Evolutionary conservation across 2,797 vertebrate genomes (phyloP), one percentile per base, ranked within the genome.

Genomic region (Chrosomus eos): DNA sequence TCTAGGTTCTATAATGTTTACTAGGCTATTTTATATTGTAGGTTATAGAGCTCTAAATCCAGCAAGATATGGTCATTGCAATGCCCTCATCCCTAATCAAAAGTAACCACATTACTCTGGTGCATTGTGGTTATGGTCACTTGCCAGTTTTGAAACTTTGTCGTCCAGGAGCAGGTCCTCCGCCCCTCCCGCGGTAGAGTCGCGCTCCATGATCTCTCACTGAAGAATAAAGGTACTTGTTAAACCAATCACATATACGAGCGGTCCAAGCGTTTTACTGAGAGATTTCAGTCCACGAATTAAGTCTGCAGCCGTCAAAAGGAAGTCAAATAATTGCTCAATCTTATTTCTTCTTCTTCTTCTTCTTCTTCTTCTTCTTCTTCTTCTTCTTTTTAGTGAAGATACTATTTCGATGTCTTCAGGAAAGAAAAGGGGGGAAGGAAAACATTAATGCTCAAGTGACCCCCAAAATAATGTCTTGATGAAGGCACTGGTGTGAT

Each of bases 171-270:
- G 92, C 87, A 89, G 93, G 84, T 93, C 93, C 1, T 95, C 95
- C 87, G 90, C 92, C 93, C 91, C 94, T 90, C 90, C 92, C 84
- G 94, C 89, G 87, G 93, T 95, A 90, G 94, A 91, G 86, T 95
- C 96, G 88, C 92, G 91, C 89, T 97, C 97, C 97, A 97, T 98
- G 89, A 85, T 93, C 95, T 93, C 93, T 93, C 89, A 91, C 88
- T 93, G 85, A 89, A 85, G 92, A 92, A 91, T 92, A 88, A 94
- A 92, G 88, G 90, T 87, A 92, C 91, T 93, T 92, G 90, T 94
- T 93, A 93, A 91, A 91, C 90, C 91, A 90, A 92, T 91, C 91
- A 93, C 92, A 93, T 91, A 90, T 79, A 87, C 88, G 40, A 89
- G 84, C 48, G 31, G 81, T 81, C 87, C 87, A 83, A 77, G 8